These are phyloP conservation scores for Drosophila lowei DNA, from an alignment of 1,140 invertebrate genomes.

Conservation along the genomic window DNA sequence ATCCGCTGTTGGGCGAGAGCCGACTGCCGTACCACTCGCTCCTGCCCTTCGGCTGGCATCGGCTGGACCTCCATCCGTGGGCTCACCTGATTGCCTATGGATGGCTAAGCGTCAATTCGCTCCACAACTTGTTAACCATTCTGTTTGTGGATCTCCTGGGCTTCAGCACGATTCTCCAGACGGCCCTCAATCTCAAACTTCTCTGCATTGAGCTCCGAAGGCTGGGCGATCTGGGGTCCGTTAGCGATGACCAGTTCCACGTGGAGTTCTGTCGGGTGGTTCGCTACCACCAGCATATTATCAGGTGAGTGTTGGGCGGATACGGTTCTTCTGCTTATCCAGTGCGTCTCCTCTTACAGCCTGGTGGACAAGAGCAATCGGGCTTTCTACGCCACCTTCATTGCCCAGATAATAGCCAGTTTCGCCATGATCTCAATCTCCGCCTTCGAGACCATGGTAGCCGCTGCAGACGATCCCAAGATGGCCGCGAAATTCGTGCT, in stretches of 20 bases:
- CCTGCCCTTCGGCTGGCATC: constrained; percentile 56
- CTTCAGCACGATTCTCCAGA: constrained; percentile 53
- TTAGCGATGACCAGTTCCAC: constrained; percentile 31
- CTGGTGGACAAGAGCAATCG: constrained; percentile 47
- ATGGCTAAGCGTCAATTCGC: constrained; percentile 36
- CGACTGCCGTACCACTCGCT: constrained; percentile 47
- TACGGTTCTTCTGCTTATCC: no score
- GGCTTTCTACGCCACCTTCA: constrained; percentile 55
- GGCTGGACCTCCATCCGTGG: constrained; percentile 29
- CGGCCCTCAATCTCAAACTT: constrained; percentile 64
- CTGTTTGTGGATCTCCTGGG: constrained; percentile 61
- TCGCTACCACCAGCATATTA: constrained; percentile 65
- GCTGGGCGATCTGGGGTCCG: constrained; percentile 19
- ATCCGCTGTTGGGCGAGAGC: constrained; percentile 35
- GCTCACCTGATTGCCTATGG: constrained; percentile 35
- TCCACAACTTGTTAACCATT: constrained; percentile 48
- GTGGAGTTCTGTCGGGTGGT: constrained; percentile 33
- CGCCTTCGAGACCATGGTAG: constrained; percentile 60
- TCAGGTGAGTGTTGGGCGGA: constrained; percentile 28
- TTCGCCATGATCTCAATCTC: constrained; percentile 65
- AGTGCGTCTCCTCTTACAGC: constrained; percentile 16
- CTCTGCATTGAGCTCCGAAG: constrained; percentile 51
- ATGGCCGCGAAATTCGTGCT: constrained; percentile 61
- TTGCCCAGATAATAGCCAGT: constrained; percentile 63
- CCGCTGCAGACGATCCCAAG: constrained; percentile 55